A percentile compares a stretch with the other conserved stretches of the same genome.
phyloP scores from a whole-genome alignment of 2,797 vertebrate genomes.

The Fistularia tabacaria region DNA sequence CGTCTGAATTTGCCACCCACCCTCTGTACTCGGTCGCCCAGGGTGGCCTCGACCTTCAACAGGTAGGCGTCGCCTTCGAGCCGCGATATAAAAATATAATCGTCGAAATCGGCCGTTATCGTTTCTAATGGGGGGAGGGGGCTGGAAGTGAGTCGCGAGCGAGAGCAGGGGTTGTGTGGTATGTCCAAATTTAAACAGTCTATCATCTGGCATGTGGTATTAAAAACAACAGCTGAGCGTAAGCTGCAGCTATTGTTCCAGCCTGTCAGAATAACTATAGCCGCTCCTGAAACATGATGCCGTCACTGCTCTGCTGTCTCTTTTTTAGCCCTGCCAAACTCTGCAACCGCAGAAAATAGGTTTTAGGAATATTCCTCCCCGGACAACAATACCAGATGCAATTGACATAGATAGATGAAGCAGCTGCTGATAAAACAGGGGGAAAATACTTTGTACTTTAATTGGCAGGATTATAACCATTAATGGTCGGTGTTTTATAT shows the following conservation, averaged over 20 bases:
- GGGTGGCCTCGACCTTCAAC: conserved; percentile 71
- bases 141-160: conserved; percentile 29
- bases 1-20: conserved; percentile 69
- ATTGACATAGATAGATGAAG: conserved; percentile 26
- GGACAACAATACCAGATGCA: conserved; percentile 30
- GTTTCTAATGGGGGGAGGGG: conserved; percentile 6
- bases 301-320: conserved; percentile 27
- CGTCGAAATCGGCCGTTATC: conserved; percentile 1
- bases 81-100: background rate
- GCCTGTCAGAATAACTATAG: conserved; percentile 59
- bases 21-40: conserved; percentile 71
- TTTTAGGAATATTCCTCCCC: conserved; percentile 42
- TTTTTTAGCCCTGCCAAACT: conserved; percentile 20
- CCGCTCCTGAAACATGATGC: conserved; percentile 62
- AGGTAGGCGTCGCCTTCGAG: conserved; percentile 43
- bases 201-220: conserved; percentile 61
- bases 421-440: conserved; percentile 10
- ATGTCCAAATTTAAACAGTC: conserved; percentile 64
- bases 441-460: background rate
- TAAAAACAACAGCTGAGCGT: conserved; percentile 73
- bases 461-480: conserved; percentile 17
- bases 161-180: conserved; percentile 37
- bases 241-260: conserved; percentile 73
- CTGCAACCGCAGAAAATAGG: conserved; percentile 47
- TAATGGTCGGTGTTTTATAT: conserved; percentile 13